These are phyloP conservation scores for Antrozous pallidus DNA, from an alignment of 2,797 vertebrate species.

Conservation along the genomic window DNA sequence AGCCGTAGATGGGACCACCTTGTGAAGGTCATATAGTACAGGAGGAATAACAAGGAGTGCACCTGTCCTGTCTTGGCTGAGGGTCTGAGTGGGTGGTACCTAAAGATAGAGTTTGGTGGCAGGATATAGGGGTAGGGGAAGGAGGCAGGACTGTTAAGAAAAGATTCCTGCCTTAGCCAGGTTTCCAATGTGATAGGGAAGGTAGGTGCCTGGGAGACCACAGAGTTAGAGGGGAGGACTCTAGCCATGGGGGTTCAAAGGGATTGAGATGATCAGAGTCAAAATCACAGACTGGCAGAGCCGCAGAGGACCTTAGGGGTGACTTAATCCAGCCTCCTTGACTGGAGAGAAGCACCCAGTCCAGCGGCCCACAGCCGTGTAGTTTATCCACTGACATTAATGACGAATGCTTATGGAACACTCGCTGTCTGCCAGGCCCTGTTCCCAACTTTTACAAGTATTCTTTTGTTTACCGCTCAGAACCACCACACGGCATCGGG, in stretches of 20 bases:
- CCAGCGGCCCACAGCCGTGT: background rate
- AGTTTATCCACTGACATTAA: background rate
- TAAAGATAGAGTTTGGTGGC: background rate
- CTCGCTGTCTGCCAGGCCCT: background rate
- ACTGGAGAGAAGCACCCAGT: background rate
- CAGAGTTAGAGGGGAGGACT: background rate
- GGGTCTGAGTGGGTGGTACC: background rate
- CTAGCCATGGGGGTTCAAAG: background rate
- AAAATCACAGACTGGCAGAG: background rate
- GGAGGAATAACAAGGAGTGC: background rate
- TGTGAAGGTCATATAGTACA: background rate
- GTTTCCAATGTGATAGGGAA: background rate
- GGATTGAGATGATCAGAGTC: background rate
- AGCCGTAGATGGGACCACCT: background rate
- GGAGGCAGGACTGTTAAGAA: background rate
- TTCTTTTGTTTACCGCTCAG: background rate
- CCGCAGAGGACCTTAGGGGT: background rate
- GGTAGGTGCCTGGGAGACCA: background rate
- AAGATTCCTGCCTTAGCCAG: background rate
- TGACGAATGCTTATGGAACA: no score
- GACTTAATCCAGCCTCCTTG: background rate
- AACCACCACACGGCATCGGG: background rate
- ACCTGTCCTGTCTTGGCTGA: background rate
- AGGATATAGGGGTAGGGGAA: background rate
- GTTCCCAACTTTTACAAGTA: background rate